A percentile compares a stretch with the other conserved stretches of the same genome.
Conservation (phyloP, 2,113 vertebrate species). For the Archilochus colubris region DNA sequence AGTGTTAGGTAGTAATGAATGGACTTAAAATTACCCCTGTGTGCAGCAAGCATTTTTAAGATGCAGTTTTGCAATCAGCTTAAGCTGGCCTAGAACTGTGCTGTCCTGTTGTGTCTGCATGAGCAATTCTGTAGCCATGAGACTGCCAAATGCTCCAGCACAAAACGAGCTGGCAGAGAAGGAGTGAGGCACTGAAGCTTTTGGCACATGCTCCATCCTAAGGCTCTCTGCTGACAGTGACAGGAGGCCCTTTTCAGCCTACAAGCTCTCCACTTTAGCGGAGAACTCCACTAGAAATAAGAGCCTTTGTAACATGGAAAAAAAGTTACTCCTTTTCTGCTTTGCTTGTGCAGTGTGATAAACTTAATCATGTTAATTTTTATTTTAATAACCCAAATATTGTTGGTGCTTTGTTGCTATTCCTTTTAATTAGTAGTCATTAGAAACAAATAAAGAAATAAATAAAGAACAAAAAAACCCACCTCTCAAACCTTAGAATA, state of each 20-base stretch:
- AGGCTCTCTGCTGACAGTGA: neutral
- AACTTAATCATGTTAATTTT: neutral
- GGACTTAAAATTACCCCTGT: neutral
- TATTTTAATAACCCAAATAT: neutral
- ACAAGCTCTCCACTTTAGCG: neutral
- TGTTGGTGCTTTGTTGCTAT: neutral
- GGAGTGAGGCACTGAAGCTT: neutral
- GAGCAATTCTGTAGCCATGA: neutral
- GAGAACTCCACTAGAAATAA: neutral
- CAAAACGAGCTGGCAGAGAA: neutral
- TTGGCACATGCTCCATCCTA: neutral
- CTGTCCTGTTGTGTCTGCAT: neutral
- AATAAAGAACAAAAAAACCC: neutral
- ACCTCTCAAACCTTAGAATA: neutral
- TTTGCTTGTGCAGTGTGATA: neutral
- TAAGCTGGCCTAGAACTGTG: neutral
- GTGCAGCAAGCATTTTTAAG: constrained; percentile 13
- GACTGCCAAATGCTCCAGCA: neutral
- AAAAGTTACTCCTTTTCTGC: neutral
- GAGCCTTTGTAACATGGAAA: neutral
- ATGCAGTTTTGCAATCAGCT: neutral
- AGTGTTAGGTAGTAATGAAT: neutral
- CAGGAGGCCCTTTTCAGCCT: neutral
- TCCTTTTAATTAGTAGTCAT: neutral
- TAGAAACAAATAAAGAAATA: neutral